Base-by-base conservation (phyloP, 30 jellyfish, hydroid and myxozoan genomes). In the Aurelia aurita complex sp. Pacific region DNA sequence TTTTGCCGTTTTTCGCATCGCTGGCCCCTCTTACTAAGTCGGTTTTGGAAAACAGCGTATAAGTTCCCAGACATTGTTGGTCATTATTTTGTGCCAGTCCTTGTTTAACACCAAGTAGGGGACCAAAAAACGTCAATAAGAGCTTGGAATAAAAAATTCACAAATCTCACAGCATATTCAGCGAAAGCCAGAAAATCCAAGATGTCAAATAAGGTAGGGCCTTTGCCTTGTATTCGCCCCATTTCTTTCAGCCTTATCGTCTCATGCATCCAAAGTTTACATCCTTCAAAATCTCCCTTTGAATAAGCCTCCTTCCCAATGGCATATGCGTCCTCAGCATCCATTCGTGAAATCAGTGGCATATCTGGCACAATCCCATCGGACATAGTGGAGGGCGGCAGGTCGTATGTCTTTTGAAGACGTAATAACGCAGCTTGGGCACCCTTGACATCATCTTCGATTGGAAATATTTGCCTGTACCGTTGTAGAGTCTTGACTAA, bases 351-450 rank as follows among this genome's bases (percentile, higher is more conserved):
- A 3, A 66, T 16, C 0, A 83, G 62, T 17, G 95, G 83, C 4
- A 73, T 92, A 60, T 77, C 88, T 55, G 97, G 92, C 38, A 90
- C 92, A 70, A 92, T 87, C 29, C 98, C 98, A 55, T 86, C 94
- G 0, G 92, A 77, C 23, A 92, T 81, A 5, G 76, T 74, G 51
- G 94, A 78, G 15, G 98, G 94, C 15, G 95, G 78, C 40, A 92
- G 63, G 50, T 90, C 84, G 69, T 85, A 92, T 55, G 98, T 92
- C 86, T 87, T 84, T 65, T 92, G 98, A 55, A 92, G 87, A 32
- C 98, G 92, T 71, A 92, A 36, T 80, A 92, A 57, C n/a, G 98
- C 98, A 17, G 61, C 93, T 77, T 87, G 95, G 40, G 98, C 98
- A 67, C 98, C 98, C 60, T 69, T 76, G 77, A 92, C 61, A 69